These are phyloP conservation scores for Echeneis naucrates DNA, from an alignment of 2,797 vertebrate genomes.

Conservation along the genomic window DNA sequence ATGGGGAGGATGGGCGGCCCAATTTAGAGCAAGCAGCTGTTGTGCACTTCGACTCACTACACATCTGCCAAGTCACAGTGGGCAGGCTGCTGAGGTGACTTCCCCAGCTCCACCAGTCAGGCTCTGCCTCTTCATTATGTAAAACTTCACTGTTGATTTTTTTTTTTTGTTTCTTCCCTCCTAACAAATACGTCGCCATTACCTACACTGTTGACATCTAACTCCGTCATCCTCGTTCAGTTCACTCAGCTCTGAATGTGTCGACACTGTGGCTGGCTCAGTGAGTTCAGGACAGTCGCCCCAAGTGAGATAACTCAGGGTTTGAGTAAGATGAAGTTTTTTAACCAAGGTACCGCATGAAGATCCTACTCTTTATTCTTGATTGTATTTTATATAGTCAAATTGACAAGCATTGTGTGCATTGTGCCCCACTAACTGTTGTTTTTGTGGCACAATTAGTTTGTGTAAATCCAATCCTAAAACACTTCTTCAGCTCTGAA, in stretches of 20 bases:
- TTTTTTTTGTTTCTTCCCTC: not conserved
- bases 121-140: slow-evolving; percentile 10
- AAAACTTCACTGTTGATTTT: not conserved
- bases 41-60: slow-evolving; percentile 60
- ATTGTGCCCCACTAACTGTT: not conserved
- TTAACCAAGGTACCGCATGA: not conserved
- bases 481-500: slow-evolving; percentile 26
- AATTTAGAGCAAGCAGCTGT: slow-evolving; percentile 83
- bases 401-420: not conserved
- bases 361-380: not conserved
- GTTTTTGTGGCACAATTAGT: slow-evolving; percentile 11
- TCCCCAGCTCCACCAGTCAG: slow-evolving; percentile 29
- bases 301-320: not conserved
- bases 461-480: slow-evolving; percentile 28
- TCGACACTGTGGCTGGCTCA: slow-evolving; percentile 35
- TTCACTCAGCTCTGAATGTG: slow-evolving; percentile 31
- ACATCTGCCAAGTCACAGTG: slow-evolving; percentile 82
- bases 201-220: not conserved
- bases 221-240: not conserved
- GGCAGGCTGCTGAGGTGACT: slow-evolving; percentile 73
- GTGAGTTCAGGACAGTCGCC: too few species aligned
- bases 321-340: not conserved
- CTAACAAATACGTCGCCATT: not conserved
- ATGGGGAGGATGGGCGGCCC: slow-evolving; percentile 68
- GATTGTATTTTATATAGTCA: not conserved